Evolutionary conservation across 1,140 invertebrate genomes (phyloP), one percentile per base, ranked within the genome.

Genomic region (Schlechtendalia chinensis): DNA sequence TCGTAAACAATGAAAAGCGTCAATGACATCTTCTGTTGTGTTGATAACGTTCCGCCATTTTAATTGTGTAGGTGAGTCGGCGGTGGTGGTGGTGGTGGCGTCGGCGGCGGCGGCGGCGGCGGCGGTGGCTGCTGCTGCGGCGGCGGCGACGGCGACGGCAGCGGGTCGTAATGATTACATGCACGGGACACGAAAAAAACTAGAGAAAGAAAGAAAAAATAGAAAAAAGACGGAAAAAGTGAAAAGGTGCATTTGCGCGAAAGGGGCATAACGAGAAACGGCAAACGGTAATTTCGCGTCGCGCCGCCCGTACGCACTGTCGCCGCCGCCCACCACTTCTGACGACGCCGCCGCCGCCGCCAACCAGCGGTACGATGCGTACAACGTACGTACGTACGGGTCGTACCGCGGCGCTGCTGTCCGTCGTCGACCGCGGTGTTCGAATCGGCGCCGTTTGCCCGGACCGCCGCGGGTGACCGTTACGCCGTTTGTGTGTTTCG

Each of bases 1-100:
- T 63, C 54, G 75, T 79, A 79, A 79, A 79, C 75, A 79, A 79
- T 47, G 47, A 61, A 54, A 61, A 79, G 75, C 75, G 75, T 79
- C 75, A 79, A 79, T 79, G 75, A 79, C 75, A 79, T 63, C 75
- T 61, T 79, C 32, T 79, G 75, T 79, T 61, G 75, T 79, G 75
- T 79, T 79, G 75, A 79, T 79, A 79, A 79, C 75, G 56, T 79
- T 79, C 75, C 75, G 75, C 75, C 75, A 79, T 79, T 79, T 79
- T 79, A 63, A 79, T 79, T 79, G 75, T 79, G 75, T 79, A 79
- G 75, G 75, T 79, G 75, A 79, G 56, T 63, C 45, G 58, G 17
- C 58, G 75, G n/a, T n/a, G n/a, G n/a, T n/a, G n/a, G n/a, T n/a
- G n/a, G n/a, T n/a, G n/a, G n/a, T n/a, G n/a, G n/a, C n/a, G n/a